Evolutionary conservation across 2,797 vertebrate species (phyloP), one percentile per base, ranked within the genome.

Genomic region (Leptodactylus fallax): DNA sequence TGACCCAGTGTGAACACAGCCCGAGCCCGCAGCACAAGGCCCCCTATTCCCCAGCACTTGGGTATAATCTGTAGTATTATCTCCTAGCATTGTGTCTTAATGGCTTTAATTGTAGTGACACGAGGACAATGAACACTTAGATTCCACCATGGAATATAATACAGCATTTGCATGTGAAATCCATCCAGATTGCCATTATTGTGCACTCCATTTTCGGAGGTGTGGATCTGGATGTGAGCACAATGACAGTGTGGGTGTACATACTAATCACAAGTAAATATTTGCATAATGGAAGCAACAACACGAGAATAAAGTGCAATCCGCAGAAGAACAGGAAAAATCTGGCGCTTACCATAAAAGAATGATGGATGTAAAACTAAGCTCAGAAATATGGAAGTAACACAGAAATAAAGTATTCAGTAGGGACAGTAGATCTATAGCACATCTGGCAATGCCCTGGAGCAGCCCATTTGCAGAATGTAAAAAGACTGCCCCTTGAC

Each of bases 211-310:
- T 74, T 72, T 72, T 58, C 4, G 45, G 53, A 58, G 56, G 63
- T 51, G 81, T 27, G 65, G 25, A 12, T 45, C 27, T 13, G 25
- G 36, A 47, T 65, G 9, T 65, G 58, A 36, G 19, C 12, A 65
- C 21, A 65, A 81, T 65, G 9, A 17, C 79, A 63, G 63, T 45
- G 82, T 60, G 82, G 69, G 82, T 60, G 67, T 72, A 45, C 19
- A 47, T 23, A 58, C 53, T 72, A 58, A 83, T 72, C 82, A 74
- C 51, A 23, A 23, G 55, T 60, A 47, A 83, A 74, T 83, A 58
- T 83, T 83, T 83, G 82, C 67, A 83, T 74, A 74, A 74, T 72
- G 53, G 71, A 83, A 83, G 51, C 53, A 60, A 60, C 6, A 60
- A 53, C n/a, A 55, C 8, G 23, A 69, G 56, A 53, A 21, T 49